A percentile compares a stretch with the other conserved stretches of the same genome.
Evolutionary conservation across 2,113 vertebrate genomes (phyloP).

Genomic region (Gadus macrocephalus): DNA sequence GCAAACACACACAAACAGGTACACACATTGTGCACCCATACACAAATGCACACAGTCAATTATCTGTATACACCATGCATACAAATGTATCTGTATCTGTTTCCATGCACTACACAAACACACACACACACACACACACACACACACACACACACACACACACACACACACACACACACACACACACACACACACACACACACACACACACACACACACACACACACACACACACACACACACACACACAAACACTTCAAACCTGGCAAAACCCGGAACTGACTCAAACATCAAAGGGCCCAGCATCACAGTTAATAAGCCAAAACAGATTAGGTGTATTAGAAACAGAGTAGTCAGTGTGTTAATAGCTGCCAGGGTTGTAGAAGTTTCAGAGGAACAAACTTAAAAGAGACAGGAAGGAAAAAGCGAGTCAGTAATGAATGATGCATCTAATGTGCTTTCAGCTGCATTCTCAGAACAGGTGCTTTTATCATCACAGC

Average conservation of each 20-base stretch:
- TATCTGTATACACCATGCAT: too few relatives aligned
- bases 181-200: conserved; percentile 43
- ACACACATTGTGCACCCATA: conserved; percentile 11
- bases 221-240: not conserved
- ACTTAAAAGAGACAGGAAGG: too few relatives aligned
- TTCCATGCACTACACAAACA: conserved; percentile 17
- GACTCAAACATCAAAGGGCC: conserved; percentile 13
- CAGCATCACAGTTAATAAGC: conserved; percentile 40
- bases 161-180: conserved; percentile 46
- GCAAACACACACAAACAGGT: conserved; percentile 13
- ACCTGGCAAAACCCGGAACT: conserved; percentile 35
- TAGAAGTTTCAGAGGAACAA: too few relatives aligned
- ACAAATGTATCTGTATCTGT: too few relatives aligned
- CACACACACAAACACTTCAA: conserved; percentile 47
- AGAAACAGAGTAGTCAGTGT: too few relatives aligned
- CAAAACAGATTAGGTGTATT: conserved; percentile 22
- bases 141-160: not conserved
- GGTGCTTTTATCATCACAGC: not conserved
- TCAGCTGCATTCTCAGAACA: not conserved
- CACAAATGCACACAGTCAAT: conserved; percentile 2
- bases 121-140: conserved; percentile 13
- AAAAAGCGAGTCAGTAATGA: too few relatives aligned
- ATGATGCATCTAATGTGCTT: not conserved
- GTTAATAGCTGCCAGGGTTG: too few relatives aligned
- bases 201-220: conserved; percentile 18